Evolutionary conservation across 2,888 invertebrate genomes (phyloP).

Genomic region (Drosophila atripex): DNA sequence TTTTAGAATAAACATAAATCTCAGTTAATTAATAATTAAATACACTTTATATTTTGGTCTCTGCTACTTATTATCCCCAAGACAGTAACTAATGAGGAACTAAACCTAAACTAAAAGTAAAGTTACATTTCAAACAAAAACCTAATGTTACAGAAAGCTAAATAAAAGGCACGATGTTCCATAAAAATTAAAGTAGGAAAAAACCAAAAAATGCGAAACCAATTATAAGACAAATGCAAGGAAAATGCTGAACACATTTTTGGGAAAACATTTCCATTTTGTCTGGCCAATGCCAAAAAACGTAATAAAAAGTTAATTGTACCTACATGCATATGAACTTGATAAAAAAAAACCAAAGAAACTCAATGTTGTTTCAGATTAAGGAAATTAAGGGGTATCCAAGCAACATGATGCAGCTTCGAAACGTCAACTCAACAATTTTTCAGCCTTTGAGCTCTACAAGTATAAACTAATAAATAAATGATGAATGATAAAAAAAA

Average conservation of each 20-base stretch:
- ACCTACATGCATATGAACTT: conserved; percentile 57
- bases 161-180: conserved; percentile 70
- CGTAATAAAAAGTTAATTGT: conserved; percentile 56
- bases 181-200: conserved; percentile 57
- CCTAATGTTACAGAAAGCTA: conserved; percentile 51
- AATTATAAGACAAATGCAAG: conserved; percentile 62
- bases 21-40: conserved; percentile 35
- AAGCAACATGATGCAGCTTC: conserved; percentile 70
- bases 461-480: conserved; percentile 38
- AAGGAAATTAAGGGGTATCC: conserved; percentile 70
- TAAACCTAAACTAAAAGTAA: conserved; percentile 48
- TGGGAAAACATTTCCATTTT: conserved; percentile 57
- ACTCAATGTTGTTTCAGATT: conserved; percentile 51
- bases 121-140: conserved; percentile 61
- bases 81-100: conserved; percentile 30
- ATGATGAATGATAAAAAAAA: conserved; percentile 59
- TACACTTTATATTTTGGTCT: conserved; percentile 15
- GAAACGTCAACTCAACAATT: conserved; percentile 62
- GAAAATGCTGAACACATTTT: conserved; percentile 71
- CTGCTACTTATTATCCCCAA: conserved; percentile 26
- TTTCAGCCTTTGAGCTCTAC: conserved; percentile 54
- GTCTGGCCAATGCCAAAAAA: conserved; percentile 67
- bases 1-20: conserved; percentile 22
- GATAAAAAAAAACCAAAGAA: conserved; percentile 33
- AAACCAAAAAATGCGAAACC: conserved; percentile 52